These are phyloP conservation scores for Cacoxenus indagator DNA, from an alignment of 2,888 invertebrate genomes.

Conservation along the genomic window DNA sequence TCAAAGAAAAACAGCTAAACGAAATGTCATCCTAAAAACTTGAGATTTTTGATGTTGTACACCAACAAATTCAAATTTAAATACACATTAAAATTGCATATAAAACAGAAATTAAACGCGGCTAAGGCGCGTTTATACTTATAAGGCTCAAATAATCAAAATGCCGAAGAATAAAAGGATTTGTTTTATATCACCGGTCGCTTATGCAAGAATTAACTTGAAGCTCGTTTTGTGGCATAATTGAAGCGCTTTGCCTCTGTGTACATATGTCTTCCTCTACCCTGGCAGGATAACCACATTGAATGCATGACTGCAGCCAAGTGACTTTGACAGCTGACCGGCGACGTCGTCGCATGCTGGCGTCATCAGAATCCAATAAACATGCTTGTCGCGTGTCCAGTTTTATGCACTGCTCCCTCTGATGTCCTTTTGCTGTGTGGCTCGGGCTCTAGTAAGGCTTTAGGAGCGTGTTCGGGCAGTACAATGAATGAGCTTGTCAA, in stretches of 20 bases:
- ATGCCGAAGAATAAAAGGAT: background rate
- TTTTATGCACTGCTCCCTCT: constrained; percentile 23
- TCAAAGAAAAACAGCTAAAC: background rate
- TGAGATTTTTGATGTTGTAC: no score
- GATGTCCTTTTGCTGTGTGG: constrained; percentile 33
- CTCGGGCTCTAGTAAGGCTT: constrained; percentile 25
- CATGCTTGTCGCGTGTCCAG: constrained; percentile 54
- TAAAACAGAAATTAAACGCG: background rate
- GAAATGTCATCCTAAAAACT: background rate
- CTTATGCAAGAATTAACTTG: constrained; percentile 44
- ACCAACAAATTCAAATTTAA: no score
- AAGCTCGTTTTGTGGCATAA: constrained; percentile 49
- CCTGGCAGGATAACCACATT: background rate
- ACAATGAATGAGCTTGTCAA: constrained; percentile 40
- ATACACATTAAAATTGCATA: background rate
- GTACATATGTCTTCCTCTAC: background rate
- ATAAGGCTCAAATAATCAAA: background rate
- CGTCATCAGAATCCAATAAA: constrained; percentile 33
- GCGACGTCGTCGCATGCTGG: constrained; percentile 20
- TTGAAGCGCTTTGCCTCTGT: constrained; percentile 45
- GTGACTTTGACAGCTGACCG: constrained; percentile 10
- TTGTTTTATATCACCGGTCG: constrained; percentile 4
- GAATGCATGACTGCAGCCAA: constrained; percentile 2
- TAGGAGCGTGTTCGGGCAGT: background rate
- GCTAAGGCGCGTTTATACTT: background rate